A percentile compares a stretch with the other conserved stretches of the same genome.
These are phyloP conservation scores for Vesta saturnalis DNA, from an alignment of 2,888 invertebrate species.

Conservation along the genomic window DNA sequence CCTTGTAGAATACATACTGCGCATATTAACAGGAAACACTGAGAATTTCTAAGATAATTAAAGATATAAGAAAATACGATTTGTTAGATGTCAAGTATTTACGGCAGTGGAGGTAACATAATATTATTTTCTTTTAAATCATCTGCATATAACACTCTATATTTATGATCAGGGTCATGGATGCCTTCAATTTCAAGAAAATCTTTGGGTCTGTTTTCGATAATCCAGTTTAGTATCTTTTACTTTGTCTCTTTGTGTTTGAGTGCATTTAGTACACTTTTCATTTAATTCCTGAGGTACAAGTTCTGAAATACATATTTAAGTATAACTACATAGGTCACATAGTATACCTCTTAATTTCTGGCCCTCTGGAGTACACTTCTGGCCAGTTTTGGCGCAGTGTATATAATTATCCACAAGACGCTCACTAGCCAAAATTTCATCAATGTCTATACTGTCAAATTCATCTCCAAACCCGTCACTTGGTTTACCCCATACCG, in stretches of 20 bases:
- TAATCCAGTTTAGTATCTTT: conserved; percentile 67
- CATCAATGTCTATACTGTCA: conserved; percentile 73
- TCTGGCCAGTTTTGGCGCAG: conserved; percentile 70
- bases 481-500: conserved; percentile 2
- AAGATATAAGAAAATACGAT: too few species aligned
- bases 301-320: conserved; percentile 13
- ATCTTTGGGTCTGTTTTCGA: conserved; percentile 70
- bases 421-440: conserved; percentile 71
- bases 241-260: conserved; percentile 72
- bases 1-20: too few species aligned
- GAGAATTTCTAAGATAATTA: too few species aligned
- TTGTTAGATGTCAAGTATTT: too few species aligned
- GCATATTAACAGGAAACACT: too few species aligned
- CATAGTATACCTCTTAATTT: conserved; percentile 78
- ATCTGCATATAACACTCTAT: conserved; percentile 71
- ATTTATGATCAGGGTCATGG: conserved; percentile 75
- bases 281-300: conserved; percentile 75
- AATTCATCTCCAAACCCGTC: conserved; percentile 59
- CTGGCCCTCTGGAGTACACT: conserved; percentile 74
- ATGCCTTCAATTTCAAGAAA: conserved; percentile 74
- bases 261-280: conserved; percentile 75
- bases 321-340: too few species aligned
- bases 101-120: conserved; percentile 12
- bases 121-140: conserved; percentile 61
- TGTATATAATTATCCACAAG: conserved; percentile 71